These are phyloP conservation scores for Ceyx melanurus DNA, from an alignment of 2,113 vertebrate genomes.

Conservation along the genomic window DNA sequence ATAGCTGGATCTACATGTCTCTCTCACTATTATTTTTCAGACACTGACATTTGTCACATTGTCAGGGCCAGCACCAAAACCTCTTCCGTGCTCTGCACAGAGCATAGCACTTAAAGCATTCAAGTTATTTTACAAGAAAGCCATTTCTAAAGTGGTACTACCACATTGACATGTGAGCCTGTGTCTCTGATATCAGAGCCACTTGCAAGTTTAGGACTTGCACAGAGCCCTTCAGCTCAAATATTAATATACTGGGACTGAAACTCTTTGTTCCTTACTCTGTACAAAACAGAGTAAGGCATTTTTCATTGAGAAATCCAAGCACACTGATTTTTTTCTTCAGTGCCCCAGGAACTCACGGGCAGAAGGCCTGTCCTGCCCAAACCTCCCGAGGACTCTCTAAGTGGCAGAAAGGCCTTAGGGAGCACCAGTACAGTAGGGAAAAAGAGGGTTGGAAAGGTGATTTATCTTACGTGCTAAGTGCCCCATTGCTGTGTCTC, in stretches of 20 bases:
- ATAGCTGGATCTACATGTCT: neutral
- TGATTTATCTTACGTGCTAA: neutral
- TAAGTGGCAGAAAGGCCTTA: neutral
- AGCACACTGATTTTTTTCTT: fast-evolving
- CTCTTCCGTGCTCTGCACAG: neutral
- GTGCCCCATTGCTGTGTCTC: neutral
- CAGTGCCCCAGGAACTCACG: fast-evolving
- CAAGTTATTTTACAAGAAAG: neutral
- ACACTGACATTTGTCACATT: neutral
- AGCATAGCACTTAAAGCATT: neutral
- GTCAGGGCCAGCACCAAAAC: neutral
- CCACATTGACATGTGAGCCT: neutral
- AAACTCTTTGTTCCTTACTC: neutral
- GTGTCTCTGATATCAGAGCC: neutral
- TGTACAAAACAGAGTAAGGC: neutral
- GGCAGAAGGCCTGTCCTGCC: neutral
- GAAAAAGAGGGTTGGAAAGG: neutral
- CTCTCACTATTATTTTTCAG: neutral
- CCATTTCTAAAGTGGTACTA: neutral
- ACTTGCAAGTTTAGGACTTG: neutral
- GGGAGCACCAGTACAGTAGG: neutral
- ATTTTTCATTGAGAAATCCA: neutral
- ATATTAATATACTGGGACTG: neutral
- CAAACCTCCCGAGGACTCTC: neutral
- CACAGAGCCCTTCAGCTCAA: neutral